These are phyloP conservation scores for Melanotaenia parkinsoni DNA, from an alignment of 2,797 vertebrate species.

Conservation along the genomic window DNA sequence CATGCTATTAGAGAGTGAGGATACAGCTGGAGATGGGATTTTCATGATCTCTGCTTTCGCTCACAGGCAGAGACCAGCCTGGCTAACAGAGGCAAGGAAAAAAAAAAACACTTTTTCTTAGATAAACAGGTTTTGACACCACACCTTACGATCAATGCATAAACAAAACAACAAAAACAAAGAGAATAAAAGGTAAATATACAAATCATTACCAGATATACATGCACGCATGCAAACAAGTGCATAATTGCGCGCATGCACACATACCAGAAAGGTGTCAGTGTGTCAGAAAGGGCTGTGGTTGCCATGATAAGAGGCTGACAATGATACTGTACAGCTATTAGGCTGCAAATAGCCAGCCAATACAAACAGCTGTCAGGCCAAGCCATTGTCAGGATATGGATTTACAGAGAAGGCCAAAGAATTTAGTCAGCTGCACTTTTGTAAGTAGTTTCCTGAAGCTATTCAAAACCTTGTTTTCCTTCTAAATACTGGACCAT, in stretches of 20 bases:
- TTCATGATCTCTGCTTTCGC: constrained; percentile 62
- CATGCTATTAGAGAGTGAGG: constrained; percentile 70
- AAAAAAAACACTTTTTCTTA: constrained; percentile 35
- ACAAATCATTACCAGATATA: constrained; percentile 20
- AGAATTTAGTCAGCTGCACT: constrained; percentile 69
- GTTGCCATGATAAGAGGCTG: constrained; percentile 91
- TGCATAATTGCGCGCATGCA: constrained; percentile 25
- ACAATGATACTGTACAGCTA: constrained; percentile 94
- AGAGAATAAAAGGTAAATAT: constrained; percentile 14
- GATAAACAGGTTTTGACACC: constrained; percentile 30
- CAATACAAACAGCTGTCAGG: constrained; percentile 87
- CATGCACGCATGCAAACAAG: constrained; percentile 39
- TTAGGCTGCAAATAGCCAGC: constrained; percentile 94
- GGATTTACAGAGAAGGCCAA: constrained; percentile 74
- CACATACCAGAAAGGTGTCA: constrained; percentile 84
- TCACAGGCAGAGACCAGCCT: constrained; percentile 31
- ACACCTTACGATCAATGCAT: background rate
- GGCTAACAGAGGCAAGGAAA: constrained; percentile 34
- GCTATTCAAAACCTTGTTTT: constrained; percentile 68
- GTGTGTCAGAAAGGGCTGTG: constrained; percentile 91
- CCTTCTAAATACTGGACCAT: constrained; percentile 61
- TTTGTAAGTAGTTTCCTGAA: constrained; percentile 73
- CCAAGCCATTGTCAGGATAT: constrained; percentile 74
- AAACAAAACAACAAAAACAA: constrained; percentile 6
- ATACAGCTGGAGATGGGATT: constrained; percentile 70